These are phyloP conservation scores for Chouioia cunea DNA, from an alignment of 2,888 invertebrate species.

Conservation along the genomic window DNA sequence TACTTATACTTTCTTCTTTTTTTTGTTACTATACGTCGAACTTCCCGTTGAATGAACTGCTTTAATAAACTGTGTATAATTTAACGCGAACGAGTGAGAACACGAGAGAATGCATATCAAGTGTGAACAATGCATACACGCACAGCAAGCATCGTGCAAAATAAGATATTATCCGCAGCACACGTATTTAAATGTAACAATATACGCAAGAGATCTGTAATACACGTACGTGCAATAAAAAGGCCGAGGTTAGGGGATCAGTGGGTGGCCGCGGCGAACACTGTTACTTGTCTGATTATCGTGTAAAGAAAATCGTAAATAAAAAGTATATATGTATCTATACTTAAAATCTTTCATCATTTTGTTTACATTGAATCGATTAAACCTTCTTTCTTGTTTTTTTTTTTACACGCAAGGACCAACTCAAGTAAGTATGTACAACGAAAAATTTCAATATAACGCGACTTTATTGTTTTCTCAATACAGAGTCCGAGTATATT, in stretches of 20 bases:
- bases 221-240: conserved; percentile 5
- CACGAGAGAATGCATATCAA: conserved; percentile 15
- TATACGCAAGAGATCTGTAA: background rate
- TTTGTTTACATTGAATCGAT: conserved; percentile 20
- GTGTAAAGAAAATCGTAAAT: conserved; percentile 63
- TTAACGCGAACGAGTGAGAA: conserved; percentile 8
- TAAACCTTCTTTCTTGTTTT: background rate
- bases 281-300: conserved; percentile 66
- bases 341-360: conserved; percentile 41
- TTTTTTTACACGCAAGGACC: background rate
- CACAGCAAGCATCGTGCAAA: conserved; percentile 29
- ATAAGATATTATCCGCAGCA: conserved; percentile 13
- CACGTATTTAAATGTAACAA: conserved; percentile 15
- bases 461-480: conserved; percentile 63
- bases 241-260: conserved; percentile 34
- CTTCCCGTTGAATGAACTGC: background rate
- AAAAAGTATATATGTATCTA: conserved; percentile 54
- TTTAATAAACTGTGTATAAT: background rate
- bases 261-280: conserved; percentile 52
- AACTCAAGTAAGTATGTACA: background rate
- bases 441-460: conserved; percentile 56
- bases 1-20: background rate
- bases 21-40: conserved; percentile 25
- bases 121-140: conserved; percentile 29
- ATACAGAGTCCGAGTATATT: conserved; percentile 62